These are phyloP conservation scores for Micromesistius poutassou DNA, from an alignment of 2,797 vertebrate genomes.

Conservation along the genomic window DNA sequence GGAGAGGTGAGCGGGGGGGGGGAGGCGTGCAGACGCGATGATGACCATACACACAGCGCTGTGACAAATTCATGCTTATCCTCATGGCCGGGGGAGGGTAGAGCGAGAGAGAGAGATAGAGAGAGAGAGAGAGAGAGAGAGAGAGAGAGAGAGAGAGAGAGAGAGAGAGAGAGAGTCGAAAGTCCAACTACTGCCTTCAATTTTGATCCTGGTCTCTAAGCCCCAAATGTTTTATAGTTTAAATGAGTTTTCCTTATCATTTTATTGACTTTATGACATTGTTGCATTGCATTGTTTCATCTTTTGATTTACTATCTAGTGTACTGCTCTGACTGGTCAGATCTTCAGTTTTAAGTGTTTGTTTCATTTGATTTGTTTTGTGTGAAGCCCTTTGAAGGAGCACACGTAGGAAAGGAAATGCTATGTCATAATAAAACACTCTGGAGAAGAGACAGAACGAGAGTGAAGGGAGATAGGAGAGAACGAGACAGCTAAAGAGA, in stretches of 20 bases:
- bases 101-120: not conserved
- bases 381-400: not conserved
- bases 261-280: not conserved
- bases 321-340: not conserved
- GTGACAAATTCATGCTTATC: constrained; percentile 67
- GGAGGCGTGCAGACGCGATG: constrained; percentile 56
- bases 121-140: not conserved
- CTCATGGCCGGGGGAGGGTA: constrained; percentile 45
- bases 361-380: not conserved
- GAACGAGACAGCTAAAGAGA: not conserved
- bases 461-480: not conserved
- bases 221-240: not conserved
- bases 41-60: constrained; percentile 62
- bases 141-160: not conserved
- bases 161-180: not conserved
- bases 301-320: not conserved
- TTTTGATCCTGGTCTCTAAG: not conserved
- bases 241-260: not conserved
- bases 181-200: not conserved
- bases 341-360: not conserved
- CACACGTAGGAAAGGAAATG: not conserved
- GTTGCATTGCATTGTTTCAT: not conserved
- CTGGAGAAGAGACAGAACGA: not conserved
- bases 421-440: not conserved
- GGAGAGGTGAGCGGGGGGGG: constrained; percentile 8